phyloP scores from a whole-genome alignment of 2,797 vertebrate genomes.

The Loris lydekkerianus region DNA sequence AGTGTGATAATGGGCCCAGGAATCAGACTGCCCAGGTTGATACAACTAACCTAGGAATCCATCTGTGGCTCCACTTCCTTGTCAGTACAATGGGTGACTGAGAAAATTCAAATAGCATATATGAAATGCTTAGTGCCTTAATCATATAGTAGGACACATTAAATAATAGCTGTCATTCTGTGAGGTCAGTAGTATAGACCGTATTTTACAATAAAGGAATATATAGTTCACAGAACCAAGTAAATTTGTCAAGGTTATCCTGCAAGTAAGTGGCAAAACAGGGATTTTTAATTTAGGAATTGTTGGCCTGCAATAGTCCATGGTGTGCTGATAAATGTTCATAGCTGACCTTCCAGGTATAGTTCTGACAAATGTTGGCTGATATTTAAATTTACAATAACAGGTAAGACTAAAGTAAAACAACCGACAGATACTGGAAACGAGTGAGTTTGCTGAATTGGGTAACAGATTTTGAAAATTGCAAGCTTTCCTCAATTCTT shows the following conservation, averaged over 20 bases:
- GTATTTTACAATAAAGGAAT: neutral
- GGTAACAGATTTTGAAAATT: neutral
- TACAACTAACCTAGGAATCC: neutral
- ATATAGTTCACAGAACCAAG: neutral
- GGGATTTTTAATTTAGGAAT: neutral
- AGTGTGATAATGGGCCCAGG: neutral
- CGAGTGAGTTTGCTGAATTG: neutral
- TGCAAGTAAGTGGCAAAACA: neutral
- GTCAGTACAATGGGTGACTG: neutral
- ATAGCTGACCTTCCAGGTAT: neutral
- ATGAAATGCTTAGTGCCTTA: neutral
- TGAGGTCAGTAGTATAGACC: neutral
- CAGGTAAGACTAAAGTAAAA: neutral
- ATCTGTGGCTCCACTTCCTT: neutral
- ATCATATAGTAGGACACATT: neutral
- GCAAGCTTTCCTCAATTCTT: neutral
- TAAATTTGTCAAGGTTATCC: neutral
- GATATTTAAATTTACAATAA: neutral
- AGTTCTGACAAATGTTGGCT: neutral
- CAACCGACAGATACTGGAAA: no score
- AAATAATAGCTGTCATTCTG: neutral
- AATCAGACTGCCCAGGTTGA: neutral
- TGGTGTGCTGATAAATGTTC: neutral
- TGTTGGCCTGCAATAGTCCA: neutral
- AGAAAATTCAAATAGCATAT: neutral